A percentile compares a stretch with the other conserved stretches of the same genome.
phyloP scores from a whole-genome alignment of 2,113 vertebrate species.

The Patagioenas fasciata region DNA sequence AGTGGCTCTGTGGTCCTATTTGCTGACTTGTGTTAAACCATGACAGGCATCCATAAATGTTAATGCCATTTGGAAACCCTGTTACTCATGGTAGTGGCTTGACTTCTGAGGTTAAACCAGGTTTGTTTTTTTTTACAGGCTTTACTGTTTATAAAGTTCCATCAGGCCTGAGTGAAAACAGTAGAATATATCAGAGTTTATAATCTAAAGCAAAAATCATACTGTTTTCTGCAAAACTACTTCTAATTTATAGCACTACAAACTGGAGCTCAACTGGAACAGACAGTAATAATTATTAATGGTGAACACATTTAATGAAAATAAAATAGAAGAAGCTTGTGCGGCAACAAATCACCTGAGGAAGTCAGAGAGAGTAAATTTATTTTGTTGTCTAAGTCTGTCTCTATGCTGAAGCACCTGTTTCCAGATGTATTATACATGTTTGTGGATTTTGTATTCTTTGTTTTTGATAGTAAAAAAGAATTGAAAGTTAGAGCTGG shows the following conservation, averaged over 20 bases:
- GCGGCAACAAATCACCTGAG: slow-evolving; percentile 30
- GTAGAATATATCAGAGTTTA: not conserved
- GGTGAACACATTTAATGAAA: not conserved
- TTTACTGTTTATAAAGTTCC: not conserved
- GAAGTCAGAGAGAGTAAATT: not conserved
- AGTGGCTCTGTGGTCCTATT: no score
- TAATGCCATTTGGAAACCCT: not conserved
- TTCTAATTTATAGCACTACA: slow-evolving; percentile 14
- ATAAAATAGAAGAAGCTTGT: not conserved
- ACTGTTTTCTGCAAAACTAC: not conserved
- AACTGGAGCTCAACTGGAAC: not conserved
- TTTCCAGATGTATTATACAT: slow-evolving; percentile 25
- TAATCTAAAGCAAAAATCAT: not conserved
- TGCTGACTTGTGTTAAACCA: no score
- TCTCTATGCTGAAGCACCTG: not conserved
- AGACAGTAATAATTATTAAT: slow-evolving; percentile 34
- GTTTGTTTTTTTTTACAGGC: not conserved
- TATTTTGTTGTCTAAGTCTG: slow-evolving; percentile 2
- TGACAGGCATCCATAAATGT: not conserved
- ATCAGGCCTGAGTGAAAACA: not conserved
- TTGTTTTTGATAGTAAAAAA: not conserved
- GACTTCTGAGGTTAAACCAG: not conserved
- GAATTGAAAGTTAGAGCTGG: not conserved
- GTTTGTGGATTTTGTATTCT: not conserved
- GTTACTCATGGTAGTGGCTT: not conserved